Conservation (phyloP, 2,797 vertebrate species). For the Darevskia nairensis region DNA sequence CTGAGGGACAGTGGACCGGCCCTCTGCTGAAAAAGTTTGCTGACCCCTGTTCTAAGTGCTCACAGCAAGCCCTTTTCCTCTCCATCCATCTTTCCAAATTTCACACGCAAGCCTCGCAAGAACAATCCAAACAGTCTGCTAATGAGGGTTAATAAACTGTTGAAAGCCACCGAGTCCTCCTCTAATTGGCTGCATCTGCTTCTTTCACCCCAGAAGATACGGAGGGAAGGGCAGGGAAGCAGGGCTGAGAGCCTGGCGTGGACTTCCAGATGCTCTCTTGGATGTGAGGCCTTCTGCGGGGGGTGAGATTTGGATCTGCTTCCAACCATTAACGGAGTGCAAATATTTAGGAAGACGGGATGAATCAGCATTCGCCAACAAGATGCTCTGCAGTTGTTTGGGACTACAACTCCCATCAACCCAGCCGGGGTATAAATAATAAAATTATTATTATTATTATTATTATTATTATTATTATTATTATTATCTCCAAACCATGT, state of each 20-base stretch:
- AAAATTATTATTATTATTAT: too few species aligned
- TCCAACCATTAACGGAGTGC: neutral
- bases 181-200: neutral
- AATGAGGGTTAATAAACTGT: constrained; percentile 17
- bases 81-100: neutral
- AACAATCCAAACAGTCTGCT: neutral
- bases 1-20: too few species aligned
- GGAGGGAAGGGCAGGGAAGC: neutral
- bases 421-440: too few species aligned
- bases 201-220: neutral
- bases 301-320: neutral
- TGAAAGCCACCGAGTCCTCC: neutral
- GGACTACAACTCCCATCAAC: too few species aligned
- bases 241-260: neutral
- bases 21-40: too few species aligned
- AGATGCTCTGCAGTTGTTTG: too few species aligned
- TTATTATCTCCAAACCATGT: too few species aligned
- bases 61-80: neutral
- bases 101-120: neutral
- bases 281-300: neutral
- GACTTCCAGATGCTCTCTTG: neutral
- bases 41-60: neutral
- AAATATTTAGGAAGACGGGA: too few species aligned
- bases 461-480: too few species aligned
- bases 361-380: too few species aligned